Evolutionary conservation across 92 coral and sea anemone genomes (phyloP).

Genomic region (Phymanthus crucifer): DNA sequence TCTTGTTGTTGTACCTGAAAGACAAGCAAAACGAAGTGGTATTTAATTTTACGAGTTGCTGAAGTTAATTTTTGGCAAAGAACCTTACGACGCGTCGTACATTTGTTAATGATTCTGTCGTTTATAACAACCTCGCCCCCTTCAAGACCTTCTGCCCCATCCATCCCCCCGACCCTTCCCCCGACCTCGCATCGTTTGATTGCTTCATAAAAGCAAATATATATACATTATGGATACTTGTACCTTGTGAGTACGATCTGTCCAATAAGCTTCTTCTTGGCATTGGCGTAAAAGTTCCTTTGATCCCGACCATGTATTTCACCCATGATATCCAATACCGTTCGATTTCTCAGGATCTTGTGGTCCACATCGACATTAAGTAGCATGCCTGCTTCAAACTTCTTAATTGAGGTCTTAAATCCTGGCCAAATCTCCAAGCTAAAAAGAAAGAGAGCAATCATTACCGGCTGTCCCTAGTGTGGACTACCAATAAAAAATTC

Average conservation of each 20-base stretch:
- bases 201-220: too few species aligned
- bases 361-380: conserved; percentile 90
- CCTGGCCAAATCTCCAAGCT: conserved; percentile 99
- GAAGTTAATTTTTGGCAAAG: too few species aligned
- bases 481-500: too few species aligned
- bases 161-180: too few species aligned
- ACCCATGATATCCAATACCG: conserved; percentile 79
- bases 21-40: too few species aligned
- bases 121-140: too few species aligned
- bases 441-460: not conserved
- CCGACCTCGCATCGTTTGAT: too few species aligned
- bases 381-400: conserved; percentile 73
- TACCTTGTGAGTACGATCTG: conserved; percentile 95
- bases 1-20: too few species aligned
- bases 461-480: not conserved
- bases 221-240: not conserved
- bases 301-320: conserved; percentile 39
- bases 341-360: conserved; percentile 72
- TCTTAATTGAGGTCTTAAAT: conserved; percentile 80
- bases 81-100: too few species aligned
- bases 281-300: conserved; percentile 59
- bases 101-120: too few species aligned
- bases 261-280: conserved; percentile 83
- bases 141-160: too few species aligned
- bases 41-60: too few species aligned